Evolutionary conservation across 1,140 invertebrate species (phyloP), one percentile per base, ranked within the genome.

Genomic region (Drosophila aff.): DNA sequence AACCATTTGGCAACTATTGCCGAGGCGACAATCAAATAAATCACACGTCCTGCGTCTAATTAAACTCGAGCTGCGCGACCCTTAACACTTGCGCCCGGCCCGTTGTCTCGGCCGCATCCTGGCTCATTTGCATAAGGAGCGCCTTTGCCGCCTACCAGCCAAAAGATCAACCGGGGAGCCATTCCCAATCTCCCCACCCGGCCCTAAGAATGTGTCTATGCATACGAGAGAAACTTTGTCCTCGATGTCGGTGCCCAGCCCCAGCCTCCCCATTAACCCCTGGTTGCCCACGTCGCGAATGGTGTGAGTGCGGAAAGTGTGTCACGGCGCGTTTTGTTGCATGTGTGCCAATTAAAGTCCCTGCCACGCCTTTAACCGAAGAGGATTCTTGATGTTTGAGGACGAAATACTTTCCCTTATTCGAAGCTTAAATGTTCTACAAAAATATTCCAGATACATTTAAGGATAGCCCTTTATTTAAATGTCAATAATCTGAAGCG

Each of bases 41-140:
- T 87, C 84, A 87, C 84, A 71, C 67, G 77, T 68, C 69, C 63
- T 72, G 81, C 77, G 84, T 84, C 85, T 87, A 87, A 87, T 87
- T 87, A 87, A 87, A 87, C 84, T 89, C 83, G 83, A 87, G 84
- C 84, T 81, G 77, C 63, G 81, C 74, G 77, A 87, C 84, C 84
- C 84, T 89, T 87, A 87, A 73, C 84, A 89, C 84, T 87, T 89
- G 84, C 78, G 84, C 81, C 72, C 71, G 60, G 59, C 62, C 49
- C 65, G 47, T 67, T 87, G 84, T 77, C 76, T 38, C 40, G 63
- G 66, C 60, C 63, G 26, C 41, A 59, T 38, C 60, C 23, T 46
- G 40, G 11, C 28, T 57, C 65, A 89, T 87, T 87, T 89, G 84
- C 85, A 87, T 87, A 87, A 75, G 84, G 84, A 79, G 59, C 76